Conservation (phyloP, 2,888 invertebrate genomes). For the Luperina testacea region DNA sequence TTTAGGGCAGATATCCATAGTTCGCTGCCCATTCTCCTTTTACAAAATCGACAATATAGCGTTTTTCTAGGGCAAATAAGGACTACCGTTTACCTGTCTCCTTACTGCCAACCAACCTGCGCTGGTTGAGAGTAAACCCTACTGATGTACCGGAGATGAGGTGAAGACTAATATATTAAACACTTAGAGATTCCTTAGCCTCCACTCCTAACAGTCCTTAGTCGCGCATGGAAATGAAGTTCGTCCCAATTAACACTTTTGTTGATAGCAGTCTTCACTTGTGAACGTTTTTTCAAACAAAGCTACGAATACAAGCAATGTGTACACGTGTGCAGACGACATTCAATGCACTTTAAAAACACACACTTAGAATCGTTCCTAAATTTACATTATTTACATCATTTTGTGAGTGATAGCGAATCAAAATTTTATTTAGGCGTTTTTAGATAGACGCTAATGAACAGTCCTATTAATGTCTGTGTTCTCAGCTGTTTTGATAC, state of each 20-base stretch:
- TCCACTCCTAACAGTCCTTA: constrained; percentile 71
- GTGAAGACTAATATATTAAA: constrained; percentile 77
- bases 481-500: not conserved
- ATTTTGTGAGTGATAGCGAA: constrained; percentile 5
- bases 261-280: constrained; percentile 62
- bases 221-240: constrained; percentile 71
- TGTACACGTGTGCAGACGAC: constrained; percentile 37
- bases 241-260: constrained; percentile 52
- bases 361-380: constrained; percentile 20
- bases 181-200: constrained; percentile 75
- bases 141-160: constrained; percentile 76
- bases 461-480: constrained; percentile 37
- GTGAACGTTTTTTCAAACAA: constrained; percentile 37
- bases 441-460: constrained; percentile 15
- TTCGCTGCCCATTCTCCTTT: not conserved
- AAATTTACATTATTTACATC: constrained; percentile 12
- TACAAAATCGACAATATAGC: constrained; percentile 71
- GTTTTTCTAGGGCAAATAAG: constrained; percentile 86
- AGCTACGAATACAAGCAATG: constrained; percentile 15
- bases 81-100: constrained; percentile 86
- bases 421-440: constrained; percentile 23
- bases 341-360: constrained; percentile 28
- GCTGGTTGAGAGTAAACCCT: constrained; percentile 82
- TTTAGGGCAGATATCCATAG: not conserved
- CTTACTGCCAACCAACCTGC: constrained; percentile 84